Evolutionary conservation across 2,888 invertebrate genomes (phyloP), one percentile per base, ranked within the genome.

Genomic region (Netelia virgata): DNA sequence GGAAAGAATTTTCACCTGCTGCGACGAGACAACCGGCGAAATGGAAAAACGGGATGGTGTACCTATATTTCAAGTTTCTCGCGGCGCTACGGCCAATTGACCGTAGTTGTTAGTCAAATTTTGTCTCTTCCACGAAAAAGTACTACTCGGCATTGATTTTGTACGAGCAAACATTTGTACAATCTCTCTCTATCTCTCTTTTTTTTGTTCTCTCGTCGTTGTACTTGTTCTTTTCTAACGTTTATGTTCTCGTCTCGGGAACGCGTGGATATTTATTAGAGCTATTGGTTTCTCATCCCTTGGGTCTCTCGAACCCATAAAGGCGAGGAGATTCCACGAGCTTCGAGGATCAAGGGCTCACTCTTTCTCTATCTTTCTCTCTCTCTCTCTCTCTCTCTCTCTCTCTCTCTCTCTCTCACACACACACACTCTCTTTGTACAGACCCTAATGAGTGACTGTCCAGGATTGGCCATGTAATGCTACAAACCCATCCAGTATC

Each of bases 391-490:
- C n/a, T n/a, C n/a, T n/a, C n/a, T n/a, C 43, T 43, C 43, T 1
- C 1, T 43, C 9, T 43, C 11, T 8, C 57, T 59, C 61, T 10
- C 14, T 28, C 61, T 57, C 16, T 28, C n/a, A n/a, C n/a, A n/a
- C n/a, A n/a, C n/a, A n/a, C n/a, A n/a, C 57, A 57, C 70, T 70
- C 41, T 73, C 28, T 16, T 41, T 50, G 63, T 57, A 14, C 55
- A 53, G 80, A 76, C 80, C 57, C 77, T 84, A 82, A 86, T 84
- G 84, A 86, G 84, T 69, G 74, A 69, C 28, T 14, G 68, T 66
- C 63, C 69, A 57, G n/a, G 50, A 14, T 47, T 64, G 50, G 66
- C 63, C 47, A 28, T 61, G n/a, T n/a, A n/a, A n/a, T n/a, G 28
- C 28, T 28, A 28, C 28, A 28, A 28, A 3, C 28, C 28, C 28